Evolutionary conservation across 2,797 vertebrate species (phyloP).

Genomic region (Menidia menidia): DNA sequence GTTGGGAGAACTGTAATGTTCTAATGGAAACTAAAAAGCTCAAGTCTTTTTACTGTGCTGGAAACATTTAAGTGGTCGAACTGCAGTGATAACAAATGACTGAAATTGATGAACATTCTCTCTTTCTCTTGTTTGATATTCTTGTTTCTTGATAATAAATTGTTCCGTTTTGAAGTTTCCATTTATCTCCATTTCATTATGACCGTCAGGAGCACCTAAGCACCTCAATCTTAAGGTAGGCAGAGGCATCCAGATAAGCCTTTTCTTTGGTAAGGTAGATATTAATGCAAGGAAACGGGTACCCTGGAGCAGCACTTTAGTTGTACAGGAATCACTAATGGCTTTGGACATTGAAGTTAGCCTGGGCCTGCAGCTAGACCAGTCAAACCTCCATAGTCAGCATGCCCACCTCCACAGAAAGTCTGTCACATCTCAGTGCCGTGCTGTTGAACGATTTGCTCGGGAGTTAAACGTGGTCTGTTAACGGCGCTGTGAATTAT

Average conservation of each 20-base stretch:
- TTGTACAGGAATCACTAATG: constrained; percentile 79
- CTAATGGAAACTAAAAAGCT: constrained; percentile 62
- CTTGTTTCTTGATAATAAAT: constrained; percentile 88
- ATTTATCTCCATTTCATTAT: constrained; percentile 38
- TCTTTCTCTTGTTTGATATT: constrained; percentile 84
- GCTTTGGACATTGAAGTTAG: constrained; percentile 80
- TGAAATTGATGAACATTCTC: constrained; percentile 66
- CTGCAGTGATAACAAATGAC: constrained; percentile 71
- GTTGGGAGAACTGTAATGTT: constrained; percentile 63
- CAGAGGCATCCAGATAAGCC: constrained; percentile 60
- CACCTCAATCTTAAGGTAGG: constrained; percentile 32
- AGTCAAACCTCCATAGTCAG: constrained; percentile 75
- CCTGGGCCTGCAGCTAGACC: constrained; percentile 76
- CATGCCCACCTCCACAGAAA: constrained; percentile 60
- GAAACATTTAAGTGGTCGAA: constrained; percentile 71
- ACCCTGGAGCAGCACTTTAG: constrained; percentile 79
- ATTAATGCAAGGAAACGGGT: constrained; percentile 80
- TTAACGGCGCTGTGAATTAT: constrained; percentile 54
- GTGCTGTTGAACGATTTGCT: constrained; percentile 53
- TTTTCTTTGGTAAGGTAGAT: constrained; percentile 69
- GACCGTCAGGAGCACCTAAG: constrained; percentile 21
- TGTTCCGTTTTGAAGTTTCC: constrained; percentile 79
- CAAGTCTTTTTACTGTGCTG: constrained; percentile 74
- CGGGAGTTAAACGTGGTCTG: constrained; percentile 59
- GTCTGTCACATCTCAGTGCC: constrained; percentile 46